Percentiles rank a stretch among this genome's conserved stretches.
Conservation (phyloP, 2,888 invertebrate genomes). For the Drosophila crucigera region DNA sequence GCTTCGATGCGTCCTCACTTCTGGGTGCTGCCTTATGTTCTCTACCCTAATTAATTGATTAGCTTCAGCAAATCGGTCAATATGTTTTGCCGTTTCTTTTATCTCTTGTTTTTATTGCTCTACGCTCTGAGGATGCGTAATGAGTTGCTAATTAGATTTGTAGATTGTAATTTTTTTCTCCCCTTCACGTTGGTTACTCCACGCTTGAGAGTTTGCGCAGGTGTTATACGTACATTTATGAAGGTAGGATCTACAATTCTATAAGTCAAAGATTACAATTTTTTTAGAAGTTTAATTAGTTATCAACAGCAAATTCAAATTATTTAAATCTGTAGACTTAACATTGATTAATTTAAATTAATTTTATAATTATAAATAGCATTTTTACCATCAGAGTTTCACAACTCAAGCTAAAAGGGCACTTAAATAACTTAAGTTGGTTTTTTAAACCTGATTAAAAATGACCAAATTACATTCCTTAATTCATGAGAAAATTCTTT, state of each 20-base stretch:
- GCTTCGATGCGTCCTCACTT: constrained; percentile 41
- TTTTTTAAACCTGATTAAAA: not conserved
- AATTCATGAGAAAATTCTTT: not conserved
- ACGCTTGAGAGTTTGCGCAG: constrained; percentile 42
- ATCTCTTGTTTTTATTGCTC: constrained; percentile 53
- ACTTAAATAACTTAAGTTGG: not conserved
- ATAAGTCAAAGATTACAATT: constrained; percentile 18
- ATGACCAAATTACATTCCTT: not conserved
- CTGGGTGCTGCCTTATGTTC: constrained; percentile 13
- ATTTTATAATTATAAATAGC: not conserved
- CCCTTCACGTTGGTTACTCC: constrained; percentile 10
- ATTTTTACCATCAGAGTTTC: not conserved
- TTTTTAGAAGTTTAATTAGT: not conserved
- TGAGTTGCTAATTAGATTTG: constrained; percentile 84
- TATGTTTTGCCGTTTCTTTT: constrained; percentile 70
- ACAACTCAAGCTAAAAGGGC: not conserved
- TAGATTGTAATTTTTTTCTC: constrained; percentile 54
- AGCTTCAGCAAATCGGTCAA: constrained; percentile 85
- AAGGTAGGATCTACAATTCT: not conserved
- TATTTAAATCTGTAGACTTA: not conserved
- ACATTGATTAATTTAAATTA: not conserved
- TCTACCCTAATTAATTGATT: constrained; percentile 83
- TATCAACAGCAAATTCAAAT: not conserved
- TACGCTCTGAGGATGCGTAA: constrained; percentile 59
- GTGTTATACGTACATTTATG: constrained; percentile 13